Conservation (phyloP, 2,113 vertebrate species). For the Prunella himalayana region DNA sequence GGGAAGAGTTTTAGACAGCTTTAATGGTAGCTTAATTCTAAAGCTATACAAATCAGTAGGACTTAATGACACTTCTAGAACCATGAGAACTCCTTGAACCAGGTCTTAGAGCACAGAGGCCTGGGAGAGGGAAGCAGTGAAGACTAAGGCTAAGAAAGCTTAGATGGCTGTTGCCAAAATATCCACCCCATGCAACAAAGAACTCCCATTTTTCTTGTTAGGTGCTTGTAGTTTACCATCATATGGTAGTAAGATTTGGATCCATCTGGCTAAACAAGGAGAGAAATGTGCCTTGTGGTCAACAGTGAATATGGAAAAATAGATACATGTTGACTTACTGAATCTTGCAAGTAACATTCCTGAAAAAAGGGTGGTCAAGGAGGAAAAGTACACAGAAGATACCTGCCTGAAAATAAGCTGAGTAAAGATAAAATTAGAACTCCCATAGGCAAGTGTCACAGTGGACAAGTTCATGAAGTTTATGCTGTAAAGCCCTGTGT, state of each 20-base stretch:
- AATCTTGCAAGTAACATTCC: not conserved
- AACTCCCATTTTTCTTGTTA: not conserved
- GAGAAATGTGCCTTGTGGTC: not conserved
- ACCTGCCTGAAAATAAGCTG: not conserved
- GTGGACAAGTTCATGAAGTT: not conserved
- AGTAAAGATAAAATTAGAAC: not conserved
- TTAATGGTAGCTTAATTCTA: conserved; percentile 23
- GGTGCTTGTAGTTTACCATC: not conserved
- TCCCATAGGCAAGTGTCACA: not conserved
- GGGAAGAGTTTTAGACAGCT: not conserved
- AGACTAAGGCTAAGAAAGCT: not conserved
- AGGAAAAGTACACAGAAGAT: not conserved
- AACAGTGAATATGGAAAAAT: not conserved
- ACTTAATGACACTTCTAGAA: not conserved
- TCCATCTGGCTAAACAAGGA: not conserved
- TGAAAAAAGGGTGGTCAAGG: not conserved
- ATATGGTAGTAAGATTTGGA: not conserved
- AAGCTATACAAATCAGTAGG: not conserved
- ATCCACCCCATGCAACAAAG: not conserved
- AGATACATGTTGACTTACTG: not conserved
- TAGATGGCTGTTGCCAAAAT: not conserved
- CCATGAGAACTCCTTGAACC: not conserved
- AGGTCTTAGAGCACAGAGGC: not conserved
- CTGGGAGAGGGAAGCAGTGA: not conserved
- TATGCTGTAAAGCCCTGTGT: not conserved